Evolutionary conservation across 1,140 invertebrate genomes (phyloP), one percentile per base, ranked within the genome.

Genomic region (Euborellia annulipes): DNA sequence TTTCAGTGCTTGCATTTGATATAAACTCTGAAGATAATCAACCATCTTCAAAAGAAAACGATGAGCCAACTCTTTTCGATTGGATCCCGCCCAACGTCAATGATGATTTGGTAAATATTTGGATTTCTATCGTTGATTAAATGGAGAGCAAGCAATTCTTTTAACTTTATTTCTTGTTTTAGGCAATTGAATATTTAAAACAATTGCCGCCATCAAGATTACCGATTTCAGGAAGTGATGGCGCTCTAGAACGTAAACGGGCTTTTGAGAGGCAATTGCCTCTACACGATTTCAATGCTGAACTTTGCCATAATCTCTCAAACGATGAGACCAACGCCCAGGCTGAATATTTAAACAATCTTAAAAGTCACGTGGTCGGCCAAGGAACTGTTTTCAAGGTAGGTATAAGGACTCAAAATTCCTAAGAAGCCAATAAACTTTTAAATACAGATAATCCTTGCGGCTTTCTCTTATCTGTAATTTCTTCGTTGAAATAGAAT

Each of bases 201-300:
- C 73, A 78, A 45, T 63, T 87, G 50, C 81, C 82, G 2, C 53
- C 65, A 1, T 66, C 73, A 1, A 67, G 79, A 55, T 70, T 83
- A 36, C 84, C 84, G 6, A 78, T 88, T 37, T 78, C 73, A 43
- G 83, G 82, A 7, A 78, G 79, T 27, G 66, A 71, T 45, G 84
- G 82, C 34, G 84, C 84, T 1, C 63, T 68, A 23, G 69, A 75
- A 42, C 67, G 85, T 19, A 80, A 79, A 52, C 77, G 79, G 42
- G 75, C 82, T 46, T 66, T 88, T 3, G 76, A 85, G 56, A 79
- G 81, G 48, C 85, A 88, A 62, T 67, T 89, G 27, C 83, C 84
- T 4, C 67, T 82, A 3, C 82, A 86, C 58, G 85, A 88, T 60
- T 74, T 86, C 40, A 75, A 82, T 61, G 53, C 69, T 22, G 62